phyloP scores from a whole-genome alignment of 1,140 invertebrate genomes.

The Rhagoletis zephyria region DNA sequence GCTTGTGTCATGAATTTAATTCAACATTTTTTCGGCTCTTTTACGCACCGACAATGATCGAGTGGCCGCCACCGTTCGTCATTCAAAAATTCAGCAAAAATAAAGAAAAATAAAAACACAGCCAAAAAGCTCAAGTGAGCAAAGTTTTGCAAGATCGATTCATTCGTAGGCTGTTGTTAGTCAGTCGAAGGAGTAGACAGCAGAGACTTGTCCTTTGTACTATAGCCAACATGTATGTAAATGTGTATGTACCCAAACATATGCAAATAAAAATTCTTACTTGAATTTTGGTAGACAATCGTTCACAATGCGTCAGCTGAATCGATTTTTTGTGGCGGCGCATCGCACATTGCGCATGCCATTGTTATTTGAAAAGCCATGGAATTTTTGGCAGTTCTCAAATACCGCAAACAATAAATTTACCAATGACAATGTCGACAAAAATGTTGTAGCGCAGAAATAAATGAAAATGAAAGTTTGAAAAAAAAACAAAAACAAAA shows the following conservation, averaged over 20 bases:
- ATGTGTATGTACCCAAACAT: not conserved
- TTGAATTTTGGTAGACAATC: conserved; percentile 12
- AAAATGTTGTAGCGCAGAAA: conserved; percentile 13
- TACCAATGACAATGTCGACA: conserved; percentile 36
- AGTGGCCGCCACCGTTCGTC: conserved; percentile 10
- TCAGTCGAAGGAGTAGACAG: not conserved
- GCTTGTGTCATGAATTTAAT: conserved; percentile 47
- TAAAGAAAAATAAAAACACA: not conserved
- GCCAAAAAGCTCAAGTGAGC: not conserved
- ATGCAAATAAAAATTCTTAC: too few species aligned
- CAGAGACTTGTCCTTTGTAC: conserved; percentile 3
- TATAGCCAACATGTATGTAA: not conserved
- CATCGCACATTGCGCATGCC: not conserved
- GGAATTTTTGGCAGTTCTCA: conserved; percentile 38
- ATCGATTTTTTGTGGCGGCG: not conserved
- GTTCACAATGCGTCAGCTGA: conserved; percentile 2
- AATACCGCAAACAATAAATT: conserved; percentile 50
- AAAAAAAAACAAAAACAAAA: not conserved
- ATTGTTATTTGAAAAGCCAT: not conserved
- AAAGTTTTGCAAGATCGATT: not conserved
- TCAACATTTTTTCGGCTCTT: conserved; percentile 42
- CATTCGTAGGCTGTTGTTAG: too few species aligned
- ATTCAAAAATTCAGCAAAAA: conserved; percentile 10
- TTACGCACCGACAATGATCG: conserved; percentile 41
- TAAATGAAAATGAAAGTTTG: conserved; percentile 2